phyloP scores from a whole-genome alignment of 2,888 invertebrate species.

The Ellobium chinense region DNA sequence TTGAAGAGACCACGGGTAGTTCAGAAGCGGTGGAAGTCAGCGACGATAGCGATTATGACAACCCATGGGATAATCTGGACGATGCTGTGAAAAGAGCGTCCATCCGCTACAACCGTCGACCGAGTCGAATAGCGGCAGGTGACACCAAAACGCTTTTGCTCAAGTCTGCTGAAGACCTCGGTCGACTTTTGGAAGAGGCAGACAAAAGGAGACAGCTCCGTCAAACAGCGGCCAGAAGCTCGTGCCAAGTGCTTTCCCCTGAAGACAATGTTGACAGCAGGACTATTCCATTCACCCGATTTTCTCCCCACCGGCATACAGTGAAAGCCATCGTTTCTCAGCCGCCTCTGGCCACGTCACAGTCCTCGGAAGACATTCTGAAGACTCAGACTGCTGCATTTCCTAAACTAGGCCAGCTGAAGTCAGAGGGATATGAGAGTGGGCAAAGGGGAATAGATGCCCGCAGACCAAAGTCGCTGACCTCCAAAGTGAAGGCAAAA shows the following conservation, averaged over 20 bases:
- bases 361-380: slow-evolving; percentile 21
- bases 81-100: slow-evolving; percentile 41
- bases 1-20: no score
- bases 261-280: background rate
- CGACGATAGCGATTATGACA: slow-evolving; percentile 46
- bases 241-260: slow-evolving; percentile 18
- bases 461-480: slow-evolving; percentile 30
- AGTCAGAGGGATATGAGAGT: background rate
- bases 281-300: slow-evolving; percentile 32
- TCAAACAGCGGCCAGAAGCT: background rate
- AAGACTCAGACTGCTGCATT: background rate
- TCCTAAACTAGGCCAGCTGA: background rate
- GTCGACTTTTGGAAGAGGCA: slow-evolving; percentile 35
- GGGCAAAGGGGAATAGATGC: background rate
- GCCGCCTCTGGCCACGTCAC: background rate
- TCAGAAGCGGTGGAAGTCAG: background rate
- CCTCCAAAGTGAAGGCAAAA: slow-evolving; percentile 14
- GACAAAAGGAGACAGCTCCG: slow-evolving; percentile 33
- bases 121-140: slow-evolving; percentile 35
- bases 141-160: slow-evolving; percentile 26
- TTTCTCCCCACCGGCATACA: slow-evolving; percentile 38
- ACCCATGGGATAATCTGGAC: slow-evolving; percentile 43
- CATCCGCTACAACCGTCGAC: slow-evolving; percentile 34
- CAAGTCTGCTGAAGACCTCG: slow-evolving; percentile 41
- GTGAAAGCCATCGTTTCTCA: slow-evolving; percentile 34